A percentile compares a stretch with the other conserved stretches of the same genome.
Conservation (phyloP, 2,113 vertebrate species). For the Crotalus viridis region DNA sequence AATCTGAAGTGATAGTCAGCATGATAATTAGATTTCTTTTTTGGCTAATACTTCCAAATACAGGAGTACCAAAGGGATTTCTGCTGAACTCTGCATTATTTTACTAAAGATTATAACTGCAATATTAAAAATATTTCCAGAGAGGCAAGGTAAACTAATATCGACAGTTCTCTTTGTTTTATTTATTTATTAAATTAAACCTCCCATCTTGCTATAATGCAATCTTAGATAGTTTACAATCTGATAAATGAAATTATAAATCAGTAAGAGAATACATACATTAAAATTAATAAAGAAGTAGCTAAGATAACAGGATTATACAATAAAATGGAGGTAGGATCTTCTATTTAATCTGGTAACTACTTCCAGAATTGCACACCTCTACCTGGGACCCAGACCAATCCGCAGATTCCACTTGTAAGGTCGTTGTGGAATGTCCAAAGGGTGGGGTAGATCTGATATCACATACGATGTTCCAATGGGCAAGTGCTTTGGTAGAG, state of each 20-base stretch:
- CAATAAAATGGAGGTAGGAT: background rate
- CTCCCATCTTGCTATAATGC: background rate
- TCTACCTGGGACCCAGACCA: background rate
- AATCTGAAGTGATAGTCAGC: slow-evolving; percentile 24
- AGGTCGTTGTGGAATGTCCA: background rate
- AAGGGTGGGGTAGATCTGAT: background rate
- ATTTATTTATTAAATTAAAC: background rate
- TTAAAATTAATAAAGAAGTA: background rate
- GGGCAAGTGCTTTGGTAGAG: background rate
- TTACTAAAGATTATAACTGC: background rate
- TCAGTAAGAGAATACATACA: background rate
- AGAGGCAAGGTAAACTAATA: background rate
- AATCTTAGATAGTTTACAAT: background rate
- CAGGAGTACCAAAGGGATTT: background rate
- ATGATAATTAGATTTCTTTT: slow-evolving; percentile 34
- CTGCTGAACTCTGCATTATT: background rate
- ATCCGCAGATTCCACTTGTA: background rate
- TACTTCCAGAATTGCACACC: background rate
- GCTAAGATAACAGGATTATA: background rate
- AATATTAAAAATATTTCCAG: background rate
- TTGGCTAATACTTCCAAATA: background rate
- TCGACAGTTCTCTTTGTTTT: background rate
- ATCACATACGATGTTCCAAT: background rate
- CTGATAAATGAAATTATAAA: background rate
- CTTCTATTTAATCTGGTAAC: background rate